These are phyloP conservation scores for Mobula hypostoma DNA, from an alignment of 2,113 vertebrate genomes.

Conservation along the genomic window DNA sequence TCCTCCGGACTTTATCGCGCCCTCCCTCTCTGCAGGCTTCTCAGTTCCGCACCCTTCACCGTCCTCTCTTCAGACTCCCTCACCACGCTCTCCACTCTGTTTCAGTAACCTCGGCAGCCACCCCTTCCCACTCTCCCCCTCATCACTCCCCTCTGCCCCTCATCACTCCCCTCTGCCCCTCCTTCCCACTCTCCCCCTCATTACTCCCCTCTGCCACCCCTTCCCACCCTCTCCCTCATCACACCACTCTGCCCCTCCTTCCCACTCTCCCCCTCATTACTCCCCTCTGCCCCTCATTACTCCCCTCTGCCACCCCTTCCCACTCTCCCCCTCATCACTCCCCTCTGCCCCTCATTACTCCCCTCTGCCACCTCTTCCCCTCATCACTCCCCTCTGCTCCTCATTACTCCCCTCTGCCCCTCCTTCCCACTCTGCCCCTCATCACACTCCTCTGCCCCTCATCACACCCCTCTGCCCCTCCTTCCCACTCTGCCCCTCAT, in stretches of 20 bases:
- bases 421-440: too few relatives aligned
- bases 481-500: too few relatives aligned
- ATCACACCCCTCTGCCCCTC: too few relatives aligned
- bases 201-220: neutral
- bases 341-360: slow-evolving; percentile 43
- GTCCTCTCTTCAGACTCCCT: too few relatives aligned
- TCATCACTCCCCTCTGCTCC: too few relatives aligned
- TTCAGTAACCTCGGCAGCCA: slow-evolving; percentile 3
- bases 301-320: slow-evolving; percentile 40
- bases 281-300: neutral
- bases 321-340: slow-evolving; percentile 34
- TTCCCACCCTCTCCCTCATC: slow-evolving; percentile 38
- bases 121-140: slow-evolving; percentile 31
- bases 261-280: slow-evolving; percentile 45
- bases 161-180: slow-evolving; percentile 10
- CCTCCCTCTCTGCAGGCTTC: neutral
- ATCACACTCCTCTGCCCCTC: too few relatives aligned
- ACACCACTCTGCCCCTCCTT: slow-evolving; percentile 47
- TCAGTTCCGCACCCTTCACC: neutral
- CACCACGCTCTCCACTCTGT: too few relatives aligned
- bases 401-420: too few relatives aligned
- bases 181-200: too few relatives aligned
- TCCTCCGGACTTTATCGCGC: neutral
- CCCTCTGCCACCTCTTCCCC: too few relatives aligned
- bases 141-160: slow-evolving; percentile 32